Percentiles rank a stretch among this genome's conserved stretches.
phyloP scores from a whole-genome alignment of 1,140 invertebrate species.

The Fopius arisanus region DNA sequence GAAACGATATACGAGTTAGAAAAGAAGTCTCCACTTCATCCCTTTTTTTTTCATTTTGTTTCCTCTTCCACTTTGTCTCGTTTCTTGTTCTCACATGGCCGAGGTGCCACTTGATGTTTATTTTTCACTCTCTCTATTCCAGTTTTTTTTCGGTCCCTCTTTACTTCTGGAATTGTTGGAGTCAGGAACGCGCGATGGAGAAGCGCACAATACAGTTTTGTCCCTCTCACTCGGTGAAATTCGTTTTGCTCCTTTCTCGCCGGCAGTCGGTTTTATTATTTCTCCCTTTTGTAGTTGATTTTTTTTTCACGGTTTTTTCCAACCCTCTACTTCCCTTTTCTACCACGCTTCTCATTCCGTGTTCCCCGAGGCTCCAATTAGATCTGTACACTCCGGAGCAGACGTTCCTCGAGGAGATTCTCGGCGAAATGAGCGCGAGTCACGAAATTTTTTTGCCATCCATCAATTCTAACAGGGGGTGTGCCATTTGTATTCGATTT shows the following conservation, averaged over 20 bases:
- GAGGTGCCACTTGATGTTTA: not conserved
- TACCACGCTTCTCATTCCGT: not conserved
- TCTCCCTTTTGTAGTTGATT: not conserved
- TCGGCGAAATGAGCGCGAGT: not conserved
- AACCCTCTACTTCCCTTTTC: not conserved
- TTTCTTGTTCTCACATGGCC: not conserved
- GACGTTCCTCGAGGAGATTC: not conserved
- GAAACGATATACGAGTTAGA: not conserved
- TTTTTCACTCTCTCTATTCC: not conserved
- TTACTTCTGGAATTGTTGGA: not conserved
- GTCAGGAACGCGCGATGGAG: not conserved
- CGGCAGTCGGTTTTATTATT: not conserved
- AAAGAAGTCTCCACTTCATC: not conserved
- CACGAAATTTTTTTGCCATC: not conserved
- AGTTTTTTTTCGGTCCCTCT: not conserved
- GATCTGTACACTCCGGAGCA: not conserved
- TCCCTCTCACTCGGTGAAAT: not conserved
- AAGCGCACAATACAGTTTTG: not conserved
- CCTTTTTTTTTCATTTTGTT: not conserved
- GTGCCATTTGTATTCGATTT: too few species aligned
- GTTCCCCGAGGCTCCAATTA: slow-evolving; percentile 5
- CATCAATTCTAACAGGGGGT: not conserved
- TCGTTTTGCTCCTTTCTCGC: not conserved
- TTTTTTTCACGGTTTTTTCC: not conserved
- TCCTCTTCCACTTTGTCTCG: not conserved